These are phyloP conservation scores for Sphaerophoria taeniata DNA, from an alignment of 2,888 invertebrate genomes.

Conservation along the genomic window DNA sequence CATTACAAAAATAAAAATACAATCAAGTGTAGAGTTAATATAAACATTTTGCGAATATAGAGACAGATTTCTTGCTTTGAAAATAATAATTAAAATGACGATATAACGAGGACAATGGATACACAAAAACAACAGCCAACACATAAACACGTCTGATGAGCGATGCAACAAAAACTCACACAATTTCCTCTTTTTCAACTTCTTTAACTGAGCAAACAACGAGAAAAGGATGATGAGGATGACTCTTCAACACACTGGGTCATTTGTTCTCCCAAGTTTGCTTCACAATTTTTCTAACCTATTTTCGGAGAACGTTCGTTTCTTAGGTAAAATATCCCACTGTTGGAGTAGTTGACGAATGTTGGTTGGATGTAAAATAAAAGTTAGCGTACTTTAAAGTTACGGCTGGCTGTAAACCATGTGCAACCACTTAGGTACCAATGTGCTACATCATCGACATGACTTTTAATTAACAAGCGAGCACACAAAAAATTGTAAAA, in stretches of 20 bases:
- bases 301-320: not conserved
- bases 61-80: too few relatives aligned
- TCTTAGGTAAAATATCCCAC: not conserved
- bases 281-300: not conserved
- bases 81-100: constrained; percentile 35
- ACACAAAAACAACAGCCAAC: constrained; percentile 24
- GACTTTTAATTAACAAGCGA: constrained; percentile 62
- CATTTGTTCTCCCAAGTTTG: not conserved
- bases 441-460: constrained; percentile 58
- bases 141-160: constrained; percentile 30
- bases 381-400: constrained; percentile 59
- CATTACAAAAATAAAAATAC: too few relatives aligned
- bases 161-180: constrained; percentile 10
- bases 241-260: not conserved
- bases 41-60: too few relatives aligned
- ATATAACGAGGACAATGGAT: constrained; percentile 34
- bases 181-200: not conserved
- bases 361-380: constrained; percentile 4
- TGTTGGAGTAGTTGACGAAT: not conserved
- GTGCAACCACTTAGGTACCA: constrained; percentile 54
- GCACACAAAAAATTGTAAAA: constrained; percentile 2
- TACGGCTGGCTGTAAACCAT: constrained; percentile 47
- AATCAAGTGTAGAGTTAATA: too few relatives aligned
- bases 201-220: constrained; percentile 10
- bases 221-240: not conserved